Evolutionary conservation across 2,113 vertebrate genomes (phyloP).

Genomic region (Ascaphus truei): DNA sequence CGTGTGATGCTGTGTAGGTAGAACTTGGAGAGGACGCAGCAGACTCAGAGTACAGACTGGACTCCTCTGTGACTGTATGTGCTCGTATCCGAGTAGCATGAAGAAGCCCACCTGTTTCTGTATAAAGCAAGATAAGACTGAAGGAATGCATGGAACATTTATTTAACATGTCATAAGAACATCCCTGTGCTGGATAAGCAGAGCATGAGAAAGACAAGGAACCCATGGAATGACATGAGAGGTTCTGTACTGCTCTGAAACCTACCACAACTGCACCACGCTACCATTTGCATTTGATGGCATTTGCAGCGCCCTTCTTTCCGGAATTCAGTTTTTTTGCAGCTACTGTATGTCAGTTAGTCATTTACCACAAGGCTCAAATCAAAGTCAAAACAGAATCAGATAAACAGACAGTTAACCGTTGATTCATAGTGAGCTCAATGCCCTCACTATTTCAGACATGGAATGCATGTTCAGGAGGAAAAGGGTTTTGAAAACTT

Average conservation of each 20-base stretch:
- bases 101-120: background rate
- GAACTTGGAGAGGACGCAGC: too few relatives aligned
- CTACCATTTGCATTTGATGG: background rate
- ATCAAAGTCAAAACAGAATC: background rate
- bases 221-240: background rate
- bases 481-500: slow-evolving; percentile 60
- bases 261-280: background rate
- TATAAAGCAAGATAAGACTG: background rate
- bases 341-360: background rate
- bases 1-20: too few relatives aligned
- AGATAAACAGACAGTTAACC: background rate
- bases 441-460: background rate
- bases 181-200: background rate
- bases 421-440: background rate
- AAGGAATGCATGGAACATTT: background rate
- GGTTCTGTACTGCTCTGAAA: background rate
- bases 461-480: slow-evolving; percentile 64
- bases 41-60: background rate
- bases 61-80: background rate
- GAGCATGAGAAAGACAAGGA: background rate
- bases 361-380: background rate
- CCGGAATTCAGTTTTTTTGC: background rate
- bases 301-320: background rate
- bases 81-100: background rate
- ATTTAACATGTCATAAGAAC: background rate